These are phyloP conservation scores for Drosophila seguyi DNA, from an alignment of 1,140 invertebrate genomes.

Conservation along the genomic window DNA sequence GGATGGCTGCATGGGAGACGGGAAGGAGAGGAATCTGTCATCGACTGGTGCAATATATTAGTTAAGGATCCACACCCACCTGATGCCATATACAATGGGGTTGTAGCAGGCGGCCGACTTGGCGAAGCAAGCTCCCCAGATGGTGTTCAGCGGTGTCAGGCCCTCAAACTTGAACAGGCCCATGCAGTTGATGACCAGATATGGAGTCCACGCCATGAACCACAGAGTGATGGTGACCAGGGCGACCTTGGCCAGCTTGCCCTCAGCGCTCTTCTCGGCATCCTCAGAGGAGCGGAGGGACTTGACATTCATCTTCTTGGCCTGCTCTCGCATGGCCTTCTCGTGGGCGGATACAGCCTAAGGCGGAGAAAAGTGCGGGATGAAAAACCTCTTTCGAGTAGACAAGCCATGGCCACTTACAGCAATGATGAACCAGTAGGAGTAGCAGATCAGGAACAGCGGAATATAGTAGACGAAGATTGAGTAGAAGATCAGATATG, in stretches of 20 bases:
- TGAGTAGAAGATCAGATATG: slow-evolving; percentile 90
- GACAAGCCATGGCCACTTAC: slow-evolving; percentile 80
- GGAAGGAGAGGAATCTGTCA: not conserved
- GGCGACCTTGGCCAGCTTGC: slow-evolving; percentile 92
- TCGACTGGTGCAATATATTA: not conserved
- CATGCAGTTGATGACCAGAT: slow-evolving; percentile 91
- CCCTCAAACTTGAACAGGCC: slow-evolving; percentile 89
- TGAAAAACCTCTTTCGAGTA: not conserved
- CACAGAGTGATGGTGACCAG: slow-evolving; percentile 93
- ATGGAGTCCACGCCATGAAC: slow-evolving; percentile 95
- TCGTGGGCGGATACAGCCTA: slow-evolving; percentile 92
- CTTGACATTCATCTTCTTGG: slow-evolving; percentile 94
- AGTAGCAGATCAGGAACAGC: slow-evolving; percentile 90
- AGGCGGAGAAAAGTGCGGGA: no score
- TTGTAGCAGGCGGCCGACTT: slow-evolving; percentile 93
- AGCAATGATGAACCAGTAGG: slow-evolving; percentile 92
- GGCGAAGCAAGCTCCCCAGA: slow-evolving; percentile 92
- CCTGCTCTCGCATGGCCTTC: slow-evolving; percentile 92
- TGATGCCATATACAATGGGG: slow-evolving; percentile 93
- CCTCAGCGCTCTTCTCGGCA: slow-evolving; percentile 89
- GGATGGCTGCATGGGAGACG: slow-evolving; percentile 87
- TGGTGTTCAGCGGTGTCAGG: slow-evolving; percentile 90
- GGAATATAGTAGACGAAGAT: slow-evolving; percentile 91
- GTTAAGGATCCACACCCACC: slow-evolving; percentile 83
- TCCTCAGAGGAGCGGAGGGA: slow-evolving; percentile 90